phyloP scores from a whole-genome alignment of 35 echinoderm and acorn worm genomes.

The Holothuria glaberrima region DNA sequence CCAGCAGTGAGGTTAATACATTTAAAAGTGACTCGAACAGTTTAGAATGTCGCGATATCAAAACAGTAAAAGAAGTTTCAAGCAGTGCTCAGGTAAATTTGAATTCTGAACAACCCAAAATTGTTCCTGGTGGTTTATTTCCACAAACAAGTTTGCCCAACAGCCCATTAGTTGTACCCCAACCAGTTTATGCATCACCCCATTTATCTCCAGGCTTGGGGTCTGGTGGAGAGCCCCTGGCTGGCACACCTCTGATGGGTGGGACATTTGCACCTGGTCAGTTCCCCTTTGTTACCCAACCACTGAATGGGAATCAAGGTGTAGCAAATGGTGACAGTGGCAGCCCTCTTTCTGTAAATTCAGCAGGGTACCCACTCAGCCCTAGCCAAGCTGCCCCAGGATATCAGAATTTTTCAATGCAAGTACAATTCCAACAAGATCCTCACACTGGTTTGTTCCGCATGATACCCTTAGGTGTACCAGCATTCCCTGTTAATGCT shows the following conservation, averaged over 20 bases:
- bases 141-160: too few relatives aligned
- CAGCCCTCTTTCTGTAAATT: too few relatives aligned
- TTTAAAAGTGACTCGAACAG: too few relatives aligned
- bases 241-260: neutral
- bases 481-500: slow-evolving; percentile 37
- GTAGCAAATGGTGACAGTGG: neutral
- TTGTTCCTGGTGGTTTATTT: too few relatives aligned
- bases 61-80: too few relatives aligned
- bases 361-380: neutral
- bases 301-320: neutral
- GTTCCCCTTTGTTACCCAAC: neutral
- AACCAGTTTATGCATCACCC: neutral
- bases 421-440: slow-evolving; percentile 88
- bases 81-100: too few relatives aligned
- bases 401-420: slow-evolving; percentile 70
- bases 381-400: neutral
- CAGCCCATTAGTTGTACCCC: too few relatives aligned
- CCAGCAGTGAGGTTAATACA: too few relatives aligned
- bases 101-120: too few relatives aligned
- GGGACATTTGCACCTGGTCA: neutral
- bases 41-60: too few relatives aligned
- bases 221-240: too few relatives aligned
- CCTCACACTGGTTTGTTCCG: slow-evolving; percentile 89
- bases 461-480: slow-evolving; percentile 71
- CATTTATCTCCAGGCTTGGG: neutral